Percentiles rank a stretch among this genome's conserved stretches.
Conservation (phyloP, 1,140 invertebrate species). For the Hylaeus volcanicus region DNA sequence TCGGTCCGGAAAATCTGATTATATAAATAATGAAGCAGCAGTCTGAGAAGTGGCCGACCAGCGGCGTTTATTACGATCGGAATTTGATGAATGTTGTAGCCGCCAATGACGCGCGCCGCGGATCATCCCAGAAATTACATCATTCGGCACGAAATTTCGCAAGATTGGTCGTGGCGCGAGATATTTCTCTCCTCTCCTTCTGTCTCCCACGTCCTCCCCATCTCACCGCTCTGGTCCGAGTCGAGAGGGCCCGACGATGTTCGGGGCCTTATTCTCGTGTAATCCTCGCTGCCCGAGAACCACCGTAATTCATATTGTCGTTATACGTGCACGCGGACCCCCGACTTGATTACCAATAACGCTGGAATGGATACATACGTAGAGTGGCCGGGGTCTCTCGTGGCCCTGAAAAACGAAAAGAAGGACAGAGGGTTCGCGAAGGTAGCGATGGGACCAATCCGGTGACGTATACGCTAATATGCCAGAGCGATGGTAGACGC, state of each 20-base stretch:
- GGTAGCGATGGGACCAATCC: neutral
- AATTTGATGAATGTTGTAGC: conserved; percentile 33
- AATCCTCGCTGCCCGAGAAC: conserved; percentile 39
- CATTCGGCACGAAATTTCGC: conserved; percentile 56
- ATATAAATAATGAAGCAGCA: conserved; percentile 8
- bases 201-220: neutral
- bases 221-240: neutral
- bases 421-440: neutral
- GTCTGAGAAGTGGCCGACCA: neutral
- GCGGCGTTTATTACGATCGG: conserved; percentile 29
- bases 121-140: conserved; percentile 54
- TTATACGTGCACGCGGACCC: conserved; percentile 55
- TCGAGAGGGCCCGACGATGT: conserved; percentile 23
- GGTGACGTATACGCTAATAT: too few species aligned
- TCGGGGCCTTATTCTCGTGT: conserved; percentile 45
- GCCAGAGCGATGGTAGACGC: too few species aligned
- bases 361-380: conserved; percentile 20
- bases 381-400: conserved; percentile 46
- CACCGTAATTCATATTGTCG: conserved; percentile 58
- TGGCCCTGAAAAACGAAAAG: conserved; percentile 3
- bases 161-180: conserved; percentile 47
- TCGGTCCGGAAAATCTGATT: neutral
- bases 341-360: conserved; percentile 60
- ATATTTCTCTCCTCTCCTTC: conserved; percentile 9
- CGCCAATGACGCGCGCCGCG: conserved; percentile 28